These are phyloP conservation scores for Cistogaster globosa DNA, from an alignment of 2,888 invertebrate species.

Conservation along the genomic window DNA sequence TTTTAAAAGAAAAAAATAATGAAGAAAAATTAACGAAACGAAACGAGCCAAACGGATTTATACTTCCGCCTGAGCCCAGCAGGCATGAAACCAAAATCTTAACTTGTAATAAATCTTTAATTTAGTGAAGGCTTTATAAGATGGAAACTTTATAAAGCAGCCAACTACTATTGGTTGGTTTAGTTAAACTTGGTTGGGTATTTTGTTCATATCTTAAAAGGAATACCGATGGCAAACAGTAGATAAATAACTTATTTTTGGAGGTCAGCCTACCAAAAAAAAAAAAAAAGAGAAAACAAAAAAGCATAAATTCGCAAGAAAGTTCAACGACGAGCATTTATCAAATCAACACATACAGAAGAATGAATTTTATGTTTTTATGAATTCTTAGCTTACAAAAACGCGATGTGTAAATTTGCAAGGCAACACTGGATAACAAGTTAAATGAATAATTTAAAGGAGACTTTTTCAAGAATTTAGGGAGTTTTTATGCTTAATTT, in stretches of 20 bases:
- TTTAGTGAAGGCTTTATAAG: constrained; percentile 30
- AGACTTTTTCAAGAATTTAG: background rate
- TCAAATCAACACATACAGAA: constrained; percentile 17
- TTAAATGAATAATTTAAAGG: constrained; percentile 33
- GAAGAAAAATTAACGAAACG: constrained; percentile 27
- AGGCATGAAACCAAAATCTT: constrained; percentile 61
- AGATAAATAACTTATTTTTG: constrained; percentile 74
- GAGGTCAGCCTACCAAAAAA: constrained; percentile 71
- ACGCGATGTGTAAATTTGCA: constrained; percentile 63
- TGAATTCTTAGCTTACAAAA: constrained; percentile 27
- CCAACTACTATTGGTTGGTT: constrained; percentile 50
- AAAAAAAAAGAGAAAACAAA: constrained; percentile 32
- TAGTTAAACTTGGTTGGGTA: constrained; percentile 16
- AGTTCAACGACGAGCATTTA: background rate
- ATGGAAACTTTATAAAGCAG: constrained; percentile 29
- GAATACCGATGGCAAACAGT: constrained; percentile 72
- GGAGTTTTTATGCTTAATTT: constrained; percentile 67
- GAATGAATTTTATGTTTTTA: background rate
- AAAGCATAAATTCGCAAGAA: constrained; percentile 11
- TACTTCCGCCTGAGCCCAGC: constrained; percentile 68
- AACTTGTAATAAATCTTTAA: constrained; percentile 66
- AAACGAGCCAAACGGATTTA: constrained; percentile 20
- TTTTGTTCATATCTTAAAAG: constrained; percentile 55
- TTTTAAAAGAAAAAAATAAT: background rate
- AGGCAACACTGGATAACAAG: constrained; percentile 40